These are phyloP conservation scores for Artibeus jamaicensis DNA, from an alignment of 2,797 vertebrate species.

Conservation along the genomic window DNA sequence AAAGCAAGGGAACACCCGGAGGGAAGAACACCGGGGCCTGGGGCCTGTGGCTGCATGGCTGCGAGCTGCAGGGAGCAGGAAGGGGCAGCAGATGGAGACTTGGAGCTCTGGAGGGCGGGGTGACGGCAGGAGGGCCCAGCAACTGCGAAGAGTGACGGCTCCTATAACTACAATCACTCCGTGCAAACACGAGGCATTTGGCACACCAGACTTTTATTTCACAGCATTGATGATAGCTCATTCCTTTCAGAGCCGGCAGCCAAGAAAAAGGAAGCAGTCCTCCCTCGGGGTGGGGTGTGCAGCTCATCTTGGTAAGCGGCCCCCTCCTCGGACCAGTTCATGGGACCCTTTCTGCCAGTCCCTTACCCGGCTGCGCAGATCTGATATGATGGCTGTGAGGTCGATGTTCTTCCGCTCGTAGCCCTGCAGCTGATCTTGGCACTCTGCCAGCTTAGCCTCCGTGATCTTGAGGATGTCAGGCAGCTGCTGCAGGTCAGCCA, in stretches of 20 bases:
- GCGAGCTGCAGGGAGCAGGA: background rate
- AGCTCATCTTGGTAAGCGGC: conserved; percentile 70
- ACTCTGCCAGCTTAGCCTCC: conserved; percentile 89
- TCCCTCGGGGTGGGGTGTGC: conserved; percentile 63
- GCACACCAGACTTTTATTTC: conserved; percentile 83
- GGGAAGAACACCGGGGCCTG: background rate
- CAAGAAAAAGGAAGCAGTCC: conserved; percentile 78
- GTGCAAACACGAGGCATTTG: conserved; percentile 78
- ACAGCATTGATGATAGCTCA: conserved; percentile 82
- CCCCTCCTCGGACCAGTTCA: conserved; percentile 47
- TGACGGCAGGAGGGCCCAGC: background rate
- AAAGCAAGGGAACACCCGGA: background rate
- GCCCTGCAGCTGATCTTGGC: conserved; percentile 86
- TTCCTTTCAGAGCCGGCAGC: conserved; percentile 79
- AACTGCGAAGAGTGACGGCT: conserved; percentile 13
- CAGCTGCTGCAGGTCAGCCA: conserved; percentile 90
- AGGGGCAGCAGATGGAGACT: background rate
- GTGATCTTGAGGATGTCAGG: conserved; percentile 89
- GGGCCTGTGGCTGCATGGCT: background rate
- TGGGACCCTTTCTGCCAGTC: conserved; percentile 78
- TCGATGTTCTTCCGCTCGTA: conserved; percentile 90
- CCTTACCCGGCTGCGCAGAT: conserved; percentile 92
- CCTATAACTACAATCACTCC: conserved; percentile 56
- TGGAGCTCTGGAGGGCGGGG: background rate
- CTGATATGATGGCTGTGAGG: conserved; percentile 86